Base-by-base conservation (phyloP, 1,140 invertebrate genomes). In the Branchinecta lynchi region DNA sequence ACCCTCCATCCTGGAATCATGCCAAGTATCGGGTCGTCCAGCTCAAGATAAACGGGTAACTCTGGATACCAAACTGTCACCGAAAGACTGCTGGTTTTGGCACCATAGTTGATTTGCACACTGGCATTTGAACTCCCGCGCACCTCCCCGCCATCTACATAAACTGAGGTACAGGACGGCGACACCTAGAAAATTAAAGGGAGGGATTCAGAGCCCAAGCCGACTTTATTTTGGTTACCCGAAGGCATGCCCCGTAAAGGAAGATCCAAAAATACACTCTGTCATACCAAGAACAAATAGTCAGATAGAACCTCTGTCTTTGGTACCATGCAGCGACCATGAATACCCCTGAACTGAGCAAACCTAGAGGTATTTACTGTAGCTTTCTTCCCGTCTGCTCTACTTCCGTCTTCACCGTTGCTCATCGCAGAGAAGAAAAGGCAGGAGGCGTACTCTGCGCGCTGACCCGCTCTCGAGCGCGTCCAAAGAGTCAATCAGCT, bases 51-150 rank as follows among this genome's bases (percentile, higher is more conserved):
- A 60, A 98, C 79, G 0, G 92, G 91, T 74, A 95, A 87, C 77
- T 96, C 92, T 0, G 95, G 94, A 86, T 96, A 94, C 95, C 95
- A 98, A 0, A 98, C 93, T 8, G 88, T 90, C 77, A 98, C 93
- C 71, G 86, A 83, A 0, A 92, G 89, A 60, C 90, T 77, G 8
- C 92, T 90, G 8, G 88, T 90, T 76, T 93, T 92, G 0, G 90
- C 90, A 8, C 92, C 93, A 76, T 96, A 97, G 78, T 93, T 93
- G 8, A 96, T 92, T 9, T 94, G 84, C 15, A 98, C 87, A 0
- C 91, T 92, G 1, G 93, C 93, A 78, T 97, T 97, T 12, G 91
- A 90, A 0, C 92, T 94, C 7, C 94, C 94, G 0, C 92, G 84
- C 46, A 93, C 90, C 81, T 98, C 95, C 15, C 92, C 93, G 0